phyloP scores from a whole-genome alignment of 2,113 vertebrate species.

The Mus spicilegus region DNA sequence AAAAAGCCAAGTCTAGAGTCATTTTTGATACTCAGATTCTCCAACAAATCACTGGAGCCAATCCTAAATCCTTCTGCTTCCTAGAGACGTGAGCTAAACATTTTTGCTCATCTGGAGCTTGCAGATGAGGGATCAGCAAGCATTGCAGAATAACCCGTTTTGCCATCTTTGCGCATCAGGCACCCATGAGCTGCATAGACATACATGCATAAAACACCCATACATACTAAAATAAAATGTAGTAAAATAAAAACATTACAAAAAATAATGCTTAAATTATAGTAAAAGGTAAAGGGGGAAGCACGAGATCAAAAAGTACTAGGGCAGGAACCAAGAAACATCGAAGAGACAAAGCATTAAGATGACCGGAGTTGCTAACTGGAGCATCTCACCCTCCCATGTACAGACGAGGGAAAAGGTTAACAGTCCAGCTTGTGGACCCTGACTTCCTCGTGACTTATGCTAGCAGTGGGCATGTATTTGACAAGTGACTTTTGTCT shows the following conservation, averaged over 20 bases:
- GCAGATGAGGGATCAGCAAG: not conserved
- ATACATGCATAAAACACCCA: not conserved
- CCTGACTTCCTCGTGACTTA: not conserved
- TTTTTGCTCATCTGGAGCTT: not conserved
- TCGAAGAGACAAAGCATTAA: not conserved
- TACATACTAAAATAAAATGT: not conserved
- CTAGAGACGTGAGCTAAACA: not conserved
- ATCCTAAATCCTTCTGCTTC: not conserved
- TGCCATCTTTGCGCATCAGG: not conserved
- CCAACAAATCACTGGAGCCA: not conserved
- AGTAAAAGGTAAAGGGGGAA: not conserved
- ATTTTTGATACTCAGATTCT: not conserved
- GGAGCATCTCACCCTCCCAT: rapidly evolving
- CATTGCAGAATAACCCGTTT: not conserved
- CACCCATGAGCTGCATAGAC: not conserved
- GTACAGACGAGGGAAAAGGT: not conserved
- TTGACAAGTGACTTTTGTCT: not conserved
- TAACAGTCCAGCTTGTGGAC: not conserved
- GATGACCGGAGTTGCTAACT: not conserved
- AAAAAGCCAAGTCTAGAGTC: not conserved
- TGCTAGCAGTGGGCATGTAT: not conserved
- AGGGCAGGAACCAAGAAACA: not conserved
- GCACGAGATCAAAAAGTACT: not conserved
- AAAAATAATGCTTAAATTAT: not conserved
- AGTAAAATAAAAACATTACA: not conserved